Conservation (phyloP, 2,888 invertebrate species). For the Acrobasis consociella region DNA sequence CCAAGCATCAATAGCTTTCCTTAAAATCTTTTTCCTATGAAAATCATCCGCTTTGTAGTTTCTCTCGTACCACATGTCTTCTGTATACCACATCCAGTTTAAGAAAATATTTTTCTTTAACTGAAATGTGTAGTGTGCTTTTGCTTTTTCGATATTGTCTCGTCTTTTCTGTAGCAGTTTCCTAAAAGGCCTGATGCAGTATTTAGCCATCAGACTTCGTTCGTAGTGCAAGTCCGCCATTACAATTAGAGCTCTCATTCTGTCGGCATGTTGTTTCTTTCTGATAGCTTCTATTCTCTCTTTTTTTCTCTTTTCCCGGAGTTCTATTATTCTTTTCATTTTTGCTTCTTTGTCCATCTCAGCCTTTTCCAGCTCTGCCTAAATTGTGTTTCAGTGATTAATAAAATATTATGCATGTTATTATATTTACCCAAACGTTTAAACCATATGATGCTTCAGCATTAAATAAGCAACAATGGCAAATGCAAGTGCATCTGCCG, state of each 20-base stretch:
- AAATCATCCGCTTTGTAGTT: slow-evolving; percentile 82
- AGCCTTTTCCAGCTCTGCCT: slow-evolving; percentile 75
- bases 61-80: slow-evolving; percentile 76
- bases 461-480: no score
- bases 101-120: slow-evolving; percentile 75
- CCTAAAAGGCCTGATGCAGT: slow-evolving; percentile 64
- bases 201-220: slow-evolving; percentile 61
- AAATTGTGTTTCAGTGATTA: slow-evolving; percentile 24
- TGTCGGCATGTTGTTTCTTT: slow-evolving; percentile 79
- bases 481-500: no score
- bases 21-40: slow-evolving; percentile 73
- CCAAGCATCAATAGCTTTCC: slow-evolving; percentile 73
- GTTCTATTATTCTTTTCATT: slow-evolving; percentile 80
- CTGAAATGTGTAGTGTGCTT: slow-evolving; percentile 68
- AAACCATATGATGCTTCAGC: no score
- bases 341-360: slow-evolving; percentile 85
- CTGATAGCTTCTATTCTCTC: slow-evolving; percentile 84
- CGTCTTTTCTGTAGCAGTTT: slow-evolving; percentile 58
- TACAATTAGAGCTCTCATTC: slow-evolving; percentile 70
- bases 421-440: no score
- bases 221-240: slow-evolving; percentile 80
- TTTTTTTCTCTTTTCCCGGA: slow-evolving; percentile 83
- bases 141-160: slow-evolving; percentile 71
- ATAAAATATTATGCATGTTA: not conserved
- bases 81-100: slow-evolving; percentile 79